Base-by-base conservation (phyloP, 2,888 invertebrate species). In the Hyppa rectilinea region DNA sequence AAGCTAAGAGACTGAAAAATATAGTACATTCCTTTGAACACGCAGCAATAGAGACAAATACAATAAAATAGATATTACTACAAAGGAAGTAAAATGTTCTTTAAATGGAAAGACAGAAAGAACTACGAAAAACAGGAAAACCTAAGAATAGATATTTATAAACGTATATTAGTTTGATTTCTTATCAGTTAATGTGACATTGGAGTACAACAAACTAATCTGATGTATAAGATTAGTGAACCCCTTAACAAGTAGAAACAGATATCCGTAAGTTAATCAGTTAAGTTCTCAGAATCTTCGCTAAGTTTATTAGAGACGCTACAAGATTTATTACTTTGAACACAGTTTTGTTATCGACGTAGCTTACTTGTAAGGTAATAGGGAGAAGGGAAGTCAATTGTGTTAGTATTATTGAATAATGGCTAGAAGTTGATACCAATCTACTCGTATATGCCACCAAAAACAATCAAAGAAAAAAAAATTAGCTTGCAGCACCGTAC, bases 231-330 rank as follows among this genome's bases (percentile, higher is more conserved):
- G 47, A 71, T 55, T 63, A 61, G 45, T 26, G 45, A 31, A 65
- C 34, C 29, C 3, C 14, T 53, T 23, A 47, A 68, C 38, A 58
- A 61, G 58, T 55, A 29, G 55, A 58, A 55, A 59, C 31, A 52
- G 38, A 59, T 55, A 59, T 58, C 78, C 81, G 78, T 83, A 87
- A 87, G 52, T 75, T 81, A 58, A 90, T 80, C 63, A 60, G 58
- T 80, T 68, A 82, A 77, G 78, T 82, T 82, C 40, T 36, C 40
- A 50, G 58, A 77, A 71, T 77, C 74, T 67, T 47, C 62, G 31
- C 65, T 55, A 81, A 74, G 73, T 73, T 76, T 71, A 78, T 70
- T 81, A 62, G 52, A 68, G 60, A 64, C 58, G 59, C 58, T 71
- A 59, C 66, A 67, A 77, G 74, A 82, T 82, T 74, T 71, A 80